phyloP scores from a whole-genome alignment of 2,113 vertebrate genomes.

The Tylochromis polylepis region DNA sequence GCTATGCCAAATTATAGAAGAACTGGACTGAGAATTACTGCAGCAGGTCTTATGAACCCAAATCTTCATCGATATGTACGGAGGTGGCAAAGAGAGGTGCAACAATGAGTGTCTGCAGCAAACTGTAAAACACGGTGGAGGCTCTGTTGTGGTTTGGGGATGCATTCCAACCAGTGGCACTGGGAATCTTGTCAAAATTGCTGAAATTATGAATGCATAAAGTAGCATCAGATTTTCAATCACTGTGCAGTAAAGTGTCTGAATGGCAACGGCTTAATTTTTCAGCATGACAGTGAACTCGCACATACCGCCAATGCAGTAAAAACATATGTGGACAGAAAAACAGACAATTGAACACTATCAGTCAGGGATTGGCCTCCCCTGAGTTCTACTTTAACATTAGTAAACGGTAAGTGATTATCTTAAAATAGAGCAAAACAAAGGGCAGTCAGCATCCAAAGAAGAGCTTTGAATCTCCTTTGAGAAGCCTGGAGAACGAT shows the following conservation, averaged over 20 bases:
- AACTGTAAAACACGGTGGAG: not conserved
- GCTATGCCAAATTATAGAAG: not conserved
- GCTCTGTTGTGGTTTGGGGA: not conserved
- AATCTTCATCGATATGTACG: not conserved
- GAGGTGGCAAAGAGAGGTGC: not conserved
- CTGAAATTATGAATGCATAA: too few relatives aligned
- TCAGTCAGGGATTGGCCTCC: not conserved
- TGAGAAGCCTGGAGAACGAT: not conserved
- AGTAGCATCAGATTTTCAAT: too few relatives aligned
- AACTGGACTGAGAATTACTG: not conserved
- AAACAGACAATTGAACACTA: rapidly evolving
- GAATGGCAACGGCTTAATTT: not conserved
- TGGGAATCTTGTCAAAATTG: not conserved
- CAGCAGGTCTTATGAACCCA: not conserved
- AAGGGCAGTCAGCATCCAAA: not conserved
- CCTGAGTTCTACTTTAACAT: not conserved
- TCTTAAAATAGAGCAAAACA: not conserved
- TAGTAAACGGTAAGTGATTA: not conserved
- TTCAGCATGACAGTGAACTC: too few relatives aligned
- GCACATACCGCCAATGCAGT: not conserved
- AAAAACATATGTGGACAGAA: not conserved
- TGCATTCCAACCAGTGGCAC: not conserved
- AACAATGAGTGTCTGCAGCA: not conserved
- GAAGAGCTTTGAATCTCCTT: not conserved
- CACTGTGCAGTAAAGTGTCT: too few relatives aligned